phyloP scores from a whole-genome alignment of 2,113 vertebrate genomes.

The Poeciliopsis occidentalis region DNA sequence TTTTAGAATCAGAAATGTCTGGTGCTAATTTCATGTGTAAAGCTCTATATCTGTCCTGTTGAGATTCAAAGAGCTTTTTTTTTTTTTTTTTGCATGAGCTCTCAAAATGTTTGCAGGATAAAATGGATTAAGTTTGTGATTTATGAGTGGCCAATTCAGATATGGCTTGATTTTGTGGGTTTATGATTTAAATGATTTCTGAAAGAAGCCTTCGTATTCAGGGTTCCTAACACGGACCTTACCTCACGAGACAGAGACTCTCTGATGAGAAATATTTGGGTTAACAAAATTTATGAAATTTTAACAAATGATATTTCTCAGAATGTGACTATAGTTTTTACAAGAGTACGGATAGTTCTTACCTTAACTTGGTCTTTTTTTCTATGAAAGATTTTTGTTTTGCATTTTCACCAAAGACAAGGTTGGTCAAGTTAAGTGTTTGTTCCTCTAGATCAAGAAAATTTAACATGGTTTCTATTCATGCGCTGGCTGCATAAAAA shows the following conservation, averaged over 20 bases:
- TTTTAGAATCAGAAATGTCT: not conserved
- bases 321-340: not conserved
- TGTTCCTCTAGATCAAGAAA: slow-evolving; percentile 1
- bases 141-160: not conserved
- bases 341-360: not conserved
- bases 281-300: not conserved
- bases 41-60: not conserved
- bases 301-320: not conserved
- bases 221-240: not conserved
- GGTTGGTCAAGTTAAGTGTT: not conserved
- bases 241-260: not conserved
- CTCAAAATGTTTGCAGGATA: not conserved
- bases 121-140: not conserved
- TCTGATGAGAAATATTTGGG: not conserved
- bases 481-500: slow-evolving; percentile 12
- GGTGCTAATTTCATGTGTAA: not conserved
- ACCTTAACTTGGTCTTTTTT: not conserved
- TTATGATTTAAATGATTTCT: not conserved
- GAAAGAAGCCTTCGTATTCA: not conserved
- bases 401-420: not conserved
- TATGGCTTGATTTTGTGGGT: not conserved
- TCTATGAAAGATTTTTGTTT: not conserved
- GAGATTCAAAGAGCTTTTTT: not conserved
- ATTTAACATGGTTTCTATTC: slow-evolving; percentile 14
- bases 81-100: not conserved